phyloP scores from a whole-genome alignment of 64 coral and sea anemone genomes.

The Anthopleura sola region DNA sequence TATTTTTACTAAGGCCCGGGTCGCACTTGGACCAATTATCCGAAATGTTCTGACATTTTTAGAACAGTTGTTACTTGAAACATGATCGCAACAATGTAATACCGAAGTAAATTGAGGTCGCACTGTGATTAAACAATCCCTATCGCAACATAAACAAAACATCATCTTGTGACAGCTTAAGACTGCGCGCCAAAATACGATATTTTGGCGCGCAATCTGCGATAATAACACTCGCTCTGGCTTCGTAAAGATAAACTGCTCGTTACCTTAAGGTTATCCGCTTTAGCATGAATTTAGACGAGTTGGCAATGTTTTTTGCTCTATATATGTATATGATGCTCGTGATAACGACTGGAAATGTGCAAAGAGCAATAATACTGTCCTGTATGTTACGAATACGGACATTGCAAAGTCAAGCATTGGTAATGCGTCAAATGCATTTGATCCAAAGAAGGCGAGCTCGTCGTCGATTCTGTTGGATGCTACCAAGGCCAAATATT shows the following conservation, averaged over 20 bases:
- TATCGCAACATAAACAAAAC: neutral
- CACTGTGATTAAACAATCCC: neutral
- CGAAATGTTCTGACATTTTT: neutral
- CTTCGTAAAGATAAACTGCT: no score
- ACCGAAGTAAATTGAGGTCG: neutral
- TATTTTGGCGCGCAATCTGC: constrained; percentile 2
- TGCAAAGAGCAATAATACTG: constrained; percentile 10
- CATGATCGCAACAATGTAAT: neutral
- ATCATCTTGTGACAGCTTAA: neutral
- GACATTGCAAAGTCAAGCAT: neutral
- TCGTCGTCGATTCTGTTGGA: constrained; percentile 1
- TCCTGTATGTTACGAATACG: neutral
- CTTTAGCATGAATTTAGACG: neutral
- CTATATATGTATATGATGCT: neutral
- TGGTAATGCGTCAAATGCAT: neutral
- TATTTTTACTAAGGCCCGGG: no score
- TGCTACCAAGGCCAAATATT: neutral
- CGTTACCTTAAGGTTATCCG: neutral
- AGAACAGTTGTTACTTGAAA: neutral
- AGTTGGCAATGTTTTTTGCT: neutral
- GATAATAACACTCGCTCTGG: no score
- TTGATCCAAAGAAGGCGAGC: neutral
- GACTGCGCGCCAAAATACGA: neutral
- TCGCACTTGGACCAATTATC: neutral
- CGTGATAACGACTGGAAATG: neutral